Evolutionary conservation across 2,113 vertebrate species (phyloP).

Genomic region (Balaenoptera acutorostrata): DNA sequence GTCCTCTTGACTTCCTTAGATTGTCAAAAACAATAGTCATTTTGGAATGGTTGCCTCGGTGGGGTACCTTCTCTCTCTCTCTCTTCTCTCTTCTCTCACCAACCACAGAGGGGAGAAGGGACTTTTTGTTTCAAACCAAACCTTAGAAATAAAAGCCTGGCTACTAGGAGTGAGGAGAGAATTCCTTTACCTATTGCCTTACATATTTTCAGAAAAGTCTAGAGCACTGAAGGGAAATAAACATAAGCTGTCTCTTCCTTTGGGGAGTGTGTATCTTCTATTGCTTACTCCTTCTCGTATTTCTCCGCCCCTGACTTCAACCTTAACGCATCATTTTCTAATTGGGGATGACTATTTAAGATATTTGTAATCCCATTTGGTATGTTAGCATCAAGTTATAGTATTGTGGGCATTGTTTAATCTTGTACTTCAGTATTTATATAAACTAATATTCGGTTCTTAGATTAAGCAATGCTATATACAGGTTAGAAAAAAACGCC

Average conservation of each 20-base stretch:
- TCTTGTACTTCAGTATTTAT: neutral
- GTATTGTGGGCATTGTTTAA: neutral
- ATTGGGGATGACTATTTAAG: neutral
- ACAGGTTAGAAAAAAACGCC: neutral
- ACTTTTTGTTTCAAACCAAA: neutral
- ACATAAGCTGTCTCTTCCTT: neutral
- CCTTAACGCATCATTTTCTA: neutral
- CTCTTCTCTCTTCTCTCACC: neutral
- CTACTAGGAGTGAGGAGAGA: neutral
- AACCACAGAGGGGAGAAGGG: neutral
- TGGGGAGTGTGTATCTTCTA: neutral
- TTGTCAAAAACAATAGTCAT: neutral
- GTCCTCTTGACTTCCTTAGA: neutral
- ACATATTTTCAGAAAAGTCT: neutral
- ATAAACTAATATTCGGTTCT: neutral
- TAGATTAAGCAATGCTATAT: neutral
- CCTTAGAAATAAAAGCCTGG: neutral
- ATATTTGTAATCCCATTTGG: neutral
- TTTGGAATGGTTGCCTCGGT: neutral
- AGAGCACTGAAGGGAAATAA: neutral
- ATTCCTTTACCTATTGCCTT: neutral
- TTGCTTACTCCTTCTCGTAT: neutral
- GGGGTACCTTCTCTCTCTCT: accelerated
- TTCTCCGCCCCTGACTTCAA: neutral
- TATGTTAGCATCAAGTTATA: neutral